A percentile compares a stretch with the other conserved stretches of the same genome.
These are phyloP conservation scores for Chaetodon trifasciatus DNA, from an alignment of 2,797 vertebrate species.

Conservation along the genomic window DNA sequence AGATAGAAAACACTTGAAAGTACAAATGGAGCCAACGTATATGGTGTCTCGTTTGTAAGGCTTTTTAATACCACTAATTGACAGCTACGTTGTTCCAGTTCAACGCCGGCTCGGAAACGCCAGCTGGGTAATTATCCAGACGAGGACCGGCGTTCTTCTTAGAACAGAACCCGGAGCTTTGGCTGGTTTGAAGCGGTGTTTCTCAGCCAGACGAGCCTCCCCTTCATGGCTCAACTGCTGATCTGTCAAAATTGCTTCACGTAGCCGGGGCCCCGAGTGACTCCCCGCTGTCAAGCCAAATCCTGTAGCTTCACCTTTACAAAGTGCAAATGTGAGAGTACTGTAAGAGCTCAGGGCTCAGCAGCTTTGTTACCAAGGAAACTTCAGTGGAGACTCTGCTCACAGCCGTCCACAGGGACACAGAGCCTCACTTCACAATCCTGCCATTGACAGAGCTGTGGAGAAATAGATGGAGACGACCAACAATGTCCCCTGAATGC, in stretches of 20 bases:
- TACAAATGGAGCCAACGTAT: neutral
- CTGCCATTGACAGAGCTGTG: constrained; percentile 53
- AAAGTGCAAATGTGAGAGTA: constrained; percentile 77
- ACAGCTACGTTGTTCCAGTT: neutral
- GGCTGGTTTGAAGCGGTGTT: constrained; percentile 25
- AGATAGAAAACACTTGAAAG: neutral
- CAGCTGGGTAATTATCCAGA: neutral
- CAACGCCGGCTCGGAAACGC: neutral
- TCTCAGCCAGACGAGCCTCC: constrained; percentile 24
- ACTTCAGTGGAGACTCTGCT: constrained; percentile 64
- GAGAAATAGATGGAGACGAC: constrained; percentile 58
- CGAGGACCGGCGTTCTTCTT: neutral
- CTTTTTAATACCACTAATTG: neutral
- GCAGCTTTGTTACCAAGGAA: constrained; percentile 79
- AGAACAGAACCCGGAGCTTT: constrained; percentile 4
- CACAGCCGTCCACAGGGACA: constrained; percentile 56
- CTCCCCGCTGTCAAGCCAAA: constrained; percentile 71
- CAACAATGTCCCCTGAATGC: constrained; percentile 51
- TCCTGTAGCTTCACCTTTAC: constrained; percentile 74
- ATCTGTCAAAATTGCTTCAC: constrained; percentile 79
- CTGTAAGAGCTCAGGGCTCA: constrained; percentile 69
- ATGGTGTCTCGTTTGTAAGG: neutral
- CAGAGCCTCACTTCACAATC: constrained; percentile 55
- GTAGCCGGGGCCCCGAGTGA: constrained; percentile 57
- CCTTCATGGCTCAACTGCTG: constrained; percentile 56